Evolutionary conservation across 2,888 invertebrate genomes (phyloP), one percentile per base, ranked within the genome.

Genomic region (Agriopis marginaria): DNA sequence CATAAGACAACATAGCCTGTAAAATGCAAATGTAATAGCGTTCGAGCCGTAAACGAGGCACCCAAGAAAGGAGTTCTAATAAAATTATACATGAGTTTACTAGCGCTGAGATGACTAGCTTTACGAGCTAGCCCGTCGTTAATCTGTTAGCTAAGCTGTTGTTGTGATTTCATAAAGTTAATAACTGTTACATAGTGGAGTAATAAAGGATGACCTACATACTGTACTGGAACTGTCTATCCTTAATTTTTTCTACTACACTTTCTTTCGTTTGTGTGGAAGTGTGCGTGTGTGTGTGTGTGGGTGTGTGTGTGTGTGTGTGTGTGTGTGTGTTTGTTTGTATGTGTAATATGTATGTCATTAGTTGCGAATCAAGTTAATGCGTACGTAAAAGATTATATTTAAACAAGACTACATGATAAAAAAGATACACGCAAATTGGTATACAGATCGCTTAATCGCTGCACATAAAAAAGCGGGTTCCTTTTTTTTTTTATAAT

Each of bases 1-100:
- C 17, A 61, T 40, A 51, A 51, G 14, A 59, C 17, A 44, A 11
- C 54, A 10, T 32, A 73, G 78, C 77, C 75, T 78, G 79, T 83
- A 81, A 84, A 83, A 87, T 87, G 86, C 78, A 81, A 87, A 87
- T 87, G 72, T 81, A 75, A 84, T 80, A 72, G 76, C 74, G 66
- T 66, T 67, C 74, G 68, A 76, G 76, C 68, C 78, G 79, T 85
- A 81, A 81, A 76, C 72, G 74, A 75, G 63, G 71, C 71, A 58
- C 62, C 63, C 66, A 70, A 77, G 75, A 75, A 82, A 76, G 73
- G 68, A 63, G 58, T 63, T 60, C 42, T 69, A 76, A 76, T 82
- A 78, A 80, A 79, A 80, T 82, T 82, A 69, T 58, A 76, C 80
- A 82, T 79, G 53, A 60, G 47, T 69, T 69, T 64, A 68, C 14